Conservation (phyloP, 2,797 vertebrate species). For the Eulemur mongoz region DNA sequence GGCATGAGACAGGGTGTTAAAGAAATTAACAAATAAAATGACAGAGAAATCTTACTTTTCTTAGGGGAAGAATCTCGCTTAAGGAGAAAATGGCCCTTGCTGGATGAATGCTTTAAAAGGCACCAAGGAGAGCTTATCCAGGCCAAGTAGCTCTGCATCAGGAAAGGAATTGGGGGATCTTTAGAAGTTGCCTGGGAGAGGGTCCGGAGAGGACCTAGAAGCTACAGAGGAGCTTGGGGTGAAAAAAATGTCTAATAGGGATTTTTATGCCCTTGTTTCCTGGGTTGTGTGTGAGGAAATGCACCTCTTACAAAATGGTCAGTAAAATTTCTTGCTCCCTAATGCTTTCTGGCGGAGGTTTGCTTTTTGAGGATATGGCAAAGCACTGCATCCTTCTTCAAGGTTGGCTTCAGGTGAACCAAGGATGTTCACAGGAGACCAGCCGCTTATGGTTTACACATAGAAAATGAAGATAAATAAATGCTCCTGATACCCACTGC, state of each 20-base stretch:
- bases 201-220: background rate
- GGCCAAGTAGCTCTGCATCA: background rate
- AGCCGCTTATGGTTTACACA: background rate
- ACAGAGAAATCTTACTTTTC: background rate
- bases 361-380: background rate
- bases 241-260: background rate
- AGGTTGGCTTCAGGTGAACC: background rate
- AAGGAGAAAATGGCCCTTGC: background rate
- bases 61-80: background rate
- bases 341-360: background rate
- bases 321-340: background rate
- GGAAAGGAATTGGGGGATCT: background rate
- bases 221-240: background rate
- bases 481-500: background rate
- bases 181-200: background rate
- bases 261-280: background rate
- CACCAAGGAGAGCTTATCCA: background rate
- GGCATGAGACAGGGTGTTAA: conserved; percentile 13
- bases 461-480: background rate
- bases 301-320: background rate
- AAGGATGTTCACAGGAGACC: background rate
- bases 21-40: background rate
- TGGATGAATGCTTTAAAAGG: background rate
- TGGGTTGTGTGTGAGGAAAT: background rate
- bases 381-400: background rate